Evolutionary conservation across 1,140 invertebrate species (phyloP).

Genomic region (Holcopasites calliopsidis): DNA sequence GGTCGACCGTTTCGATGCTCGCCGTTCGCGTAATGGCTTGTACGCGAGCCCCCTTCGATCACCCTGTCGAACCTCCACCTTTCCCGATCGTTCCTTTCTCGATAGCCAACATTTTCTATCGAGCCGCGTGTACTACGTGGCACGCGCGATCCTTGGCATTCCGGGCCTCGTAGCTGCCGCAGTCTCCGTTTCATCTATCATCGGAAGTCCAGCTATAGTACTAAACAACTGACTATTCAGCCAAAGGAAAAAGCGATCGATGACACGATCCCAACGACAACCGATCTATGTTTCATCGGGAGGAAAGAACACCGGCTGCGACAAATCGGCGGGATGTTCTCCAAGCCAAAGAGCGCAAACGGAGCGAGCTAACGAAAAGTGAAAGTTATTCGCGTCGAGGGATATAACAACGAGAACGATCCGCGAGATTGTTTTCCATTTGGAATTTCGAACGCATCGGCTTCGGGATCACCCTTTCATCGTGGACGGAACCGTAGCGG

Average conservation of each 20-base stretch:
- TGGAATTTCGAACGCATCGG: not conserved
- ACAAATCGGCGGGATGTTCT: not conserved
- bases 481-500: not conserved
- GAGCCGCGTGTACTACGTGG: no score
- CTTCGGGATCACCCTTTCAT: not conserved
- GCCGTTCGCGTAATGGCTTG: not conserved
- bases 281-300: no score
- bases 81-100: not conserved
- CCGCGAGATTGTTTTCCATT: not conserved
- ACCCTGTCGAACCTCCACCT: not conserved
- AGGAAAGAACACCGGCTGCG: not conserved
- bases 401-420: not conserved
- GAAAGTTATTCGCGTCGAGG: conserved; percentile 21
- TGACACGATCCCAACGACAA: not conserved
- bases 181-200: not conserved
- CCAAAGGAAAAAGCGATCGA: not conserved
- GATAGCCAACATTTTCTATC: not conserved
- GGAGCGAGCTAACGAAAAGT: conserved; percentile 16
- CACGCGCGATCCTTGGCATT: no score
- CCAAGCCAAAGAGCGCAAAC: not conserved
- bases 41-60: no score
- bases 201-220: no score
- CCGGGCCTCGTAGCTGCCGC: not conserved
- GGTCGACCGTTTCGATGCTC: not conserved
- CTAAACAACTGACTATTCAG: no score